Evolutionary conservation across 2,797 vertebrate genomes (phyloP), one percentile per base, ranked within the genome.

Genomic region (Sus cebifrons): DNA sequence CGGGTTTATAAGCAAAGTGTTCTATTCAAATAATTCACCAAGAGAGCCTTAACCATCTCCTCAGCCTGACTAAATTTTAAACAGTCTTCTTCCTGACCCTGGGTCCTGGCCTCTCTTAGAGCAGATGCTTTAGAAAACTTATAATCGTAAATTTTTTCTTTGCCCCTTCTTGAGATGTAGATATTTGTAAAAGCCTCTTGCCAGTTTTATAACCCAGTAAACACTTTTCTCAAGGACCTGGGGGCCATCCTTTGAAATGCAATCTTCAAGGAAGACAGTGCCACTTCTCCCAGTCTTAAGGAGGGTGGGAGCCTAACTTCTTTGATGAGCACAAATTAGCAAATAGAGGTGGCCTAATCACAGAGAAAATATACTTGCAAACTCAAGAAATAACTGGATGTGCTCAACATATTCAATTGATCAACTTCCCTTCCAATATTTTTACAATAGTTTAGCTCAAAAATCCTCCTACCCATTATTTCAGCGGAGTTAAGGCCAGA

Each of bases 81-180:
- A 14, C 27, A 58, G 23, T 27, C 1, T 64, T 68, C 67, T 71
- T 86, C 16, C 89, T 67, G 17, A 49, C 79, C 29, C 6, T 12
- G 62, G 14, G 5, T 6, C 25, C 21, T 78, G 10, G 52, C 18
- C n/a, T 64, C 44, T 29, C 8, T 75, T 94, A 75, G 40, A 71
- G 15, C 29, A 74, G n/a, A 74, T 94, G 85, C 67, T 77, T 81
- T 82, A 64, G 54, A n/a, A 70, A 94, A 96, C 23, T 8, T 83
- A 17, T 52, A 74, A 58, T 14, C 84, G 3, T 93, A 84, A 85
- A 16, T 78, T 67, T 17, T 74, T 78, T 52, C 44, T 81, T 44
- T 87, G 25, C 5, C 20, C 36, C 3, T 56, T 49, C 44, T 64
- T 88, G 20, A 8, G 9, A 11, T 62, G 0, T 85, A 56, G 70